Evolutionary conservation across 2,888 invertebrate genomes (phyloP).

Genomic region (Steinernema hermaphroditum): DNA sequence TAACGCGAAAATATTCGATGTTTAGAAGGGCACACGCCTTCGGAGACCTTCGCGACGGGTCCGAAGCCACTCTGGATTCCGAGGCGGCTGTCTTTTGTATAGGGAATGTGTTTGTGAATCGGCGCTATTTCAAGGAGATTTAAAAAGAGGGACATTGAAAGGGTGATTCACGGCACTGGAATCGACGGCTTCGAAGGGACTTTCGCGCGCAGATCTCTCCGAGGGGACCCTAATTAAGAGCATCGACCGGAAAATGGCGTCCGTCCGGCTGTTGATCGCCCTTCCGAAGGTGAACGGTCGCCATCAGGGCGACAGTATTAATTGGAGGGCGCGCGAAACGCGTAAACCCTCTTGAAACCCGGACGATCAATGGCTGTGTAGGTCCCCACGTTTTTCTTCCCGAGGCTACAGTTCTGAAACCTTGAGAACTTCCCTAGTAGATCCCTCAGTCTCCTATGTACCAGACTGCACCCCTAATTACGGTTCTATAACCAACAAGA

Average conservation of each 20-base stretch:
- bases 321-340: conserved; percentile 7
- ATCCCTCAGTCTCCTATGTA: too few species aligned
- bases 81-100: too few species aligned
- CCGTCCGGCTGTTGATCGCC: conserved; percentile 14
- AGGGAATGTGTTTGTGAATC: too few species aligned
- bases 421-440: too few species aligned
- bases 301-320: conserved; percentile 4
- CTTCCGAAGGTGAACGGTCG: not conserved
- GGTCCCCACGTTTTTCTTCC: too few species aligned
- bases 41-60: not conserved
- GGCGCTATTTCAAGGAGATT: too few species aligned
- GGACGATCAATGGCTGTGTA: too few species aligned
- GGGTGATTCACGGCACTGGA: not conserved
- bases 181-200: not conserved
- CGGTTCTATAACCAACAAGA: too few species aligned
- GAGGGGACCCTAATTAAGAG: conserved; percentile 21
- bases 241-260: conserved; percentile 26
- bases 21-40: conserved; percentile 3
- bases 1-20: conserved; percentile 26
- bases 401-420: too few species aligned
- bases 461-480: too few species aligned
- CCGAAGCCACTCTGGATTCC: not conserved
- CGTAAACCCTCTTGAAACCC: conserved; percentile 15
- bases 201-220: not conserved
- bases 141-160: too few species aligned